Conservation (phyloP, 92 coral and sea anemone species). For the Porites rus region DNA sequence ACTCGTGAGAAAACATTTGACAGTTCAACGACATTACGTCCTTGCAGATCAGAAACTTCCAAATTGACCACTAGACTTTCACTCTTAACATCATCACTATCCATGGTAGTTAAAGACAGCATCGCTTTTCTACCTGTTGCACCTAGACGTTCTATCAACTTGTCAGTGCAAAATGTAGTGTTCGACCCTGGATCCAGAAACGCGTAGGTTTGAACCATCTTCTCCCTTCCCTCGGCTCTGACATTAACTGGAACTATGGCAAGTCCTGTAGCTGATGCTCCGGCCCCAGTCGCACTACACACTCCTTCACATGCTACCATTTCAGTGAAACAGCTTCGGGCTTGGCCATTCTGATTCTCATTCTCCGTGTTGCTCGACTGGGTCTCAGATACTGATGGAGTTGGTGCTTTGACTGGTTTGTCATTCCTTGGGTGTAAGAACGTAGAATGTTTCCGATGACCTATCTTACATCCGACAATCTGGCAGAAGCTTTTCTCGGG, state of each 20-base stretch:
- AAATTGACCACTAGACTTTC: conserved; percentile 51
- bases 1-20: conserved; percentile 50
- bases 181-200: conserved; percentile 68
- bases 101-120: conserved; percentile 62
- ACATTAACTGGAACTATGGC: too few species aligned
- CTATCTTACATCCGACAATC: conserved; percentile 51
- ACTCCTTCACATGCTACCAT: not conserved
- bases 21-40: conserved; percentile 44
- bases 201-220: conserved; percentile 43
- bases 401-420: conserved; percentile 5
- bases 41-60: conserved; percentile 57
- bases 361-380: not conserved
- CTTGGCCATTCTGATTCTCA: not conserved
- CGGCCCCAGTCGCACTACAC: too few species aligned
- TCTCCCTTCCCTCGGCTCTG: conserved; percentile 4
- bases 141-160: conserved; percentile 57
- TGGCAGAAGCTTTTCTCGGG: conserved; percentile 19
- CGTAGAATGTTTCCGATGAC: conserved; percentile 64
- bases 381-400: not conserved
- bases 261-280: too few species aligned
- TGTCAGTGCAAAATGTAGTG: conserved; percentile 63
- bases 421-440: conserved; percentile 59
- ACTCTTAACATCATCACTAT: conserved; percentile 37
- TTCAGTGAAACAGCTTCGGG: conserved; percentile 2
- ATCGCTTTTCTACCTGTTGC: conserved; percentile 35